Evolutionary conservation across 1,140 invertebrate species (phyloP).

Genomic region (Scaptomyza montana): DNA sequence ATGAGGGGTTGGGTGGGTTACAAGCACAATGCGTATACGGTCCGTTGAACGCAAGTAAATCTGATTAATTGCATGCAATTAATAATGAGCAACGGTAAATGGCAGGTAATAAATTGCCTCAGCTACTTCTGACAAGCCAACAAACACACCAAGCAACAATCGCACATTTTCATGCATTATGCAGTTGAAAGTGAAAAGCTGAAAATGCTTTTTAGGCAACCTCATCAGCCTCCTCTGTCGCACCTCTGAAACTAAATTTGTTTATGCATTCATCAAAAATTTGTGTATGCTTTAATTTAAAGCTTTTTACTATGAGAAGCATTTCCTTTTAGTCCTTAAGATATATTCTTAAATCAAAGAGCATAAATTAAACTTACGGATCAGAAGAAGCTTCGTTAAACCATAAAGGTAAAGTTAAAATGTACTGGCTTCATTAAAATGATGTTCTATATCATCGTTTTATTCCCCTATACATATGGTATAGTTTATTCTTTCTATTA

Average conservation of each 20-base stretch:
- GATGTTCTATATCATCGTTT: too few species aligned
- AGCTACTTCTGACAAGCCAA: constrained; percentile 15
- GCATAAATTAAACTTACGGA: too few species aligned
- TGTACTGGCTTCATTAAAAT: too few species aligned
- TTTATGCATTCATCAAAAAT: constrained; percentile 13
- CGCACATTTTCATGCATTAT: neutral
- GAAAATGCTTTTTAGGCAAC: constrained; percentile 53
- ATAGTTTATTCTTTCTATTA: too few species aligned
- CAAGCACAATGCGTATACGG: constrained; percentile 60
- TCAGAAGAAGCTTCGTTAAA: too few species aligned
- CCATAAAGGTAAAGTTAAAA: too few species aligned
- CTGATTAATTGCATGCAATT: constrained; percentile 77
- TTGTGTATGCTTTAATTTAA: too few species aligned
- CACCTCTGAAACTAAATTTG: constrained; percentile 7
- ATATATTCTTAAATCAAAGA: too few species aligned
- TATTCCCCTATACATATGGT: too few species aligned
- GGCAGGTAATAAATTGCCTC: constrained; percentile 77
- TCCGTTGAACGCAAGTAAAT: constrained; percentile 72
- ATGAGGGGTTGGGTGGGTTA: neutral
- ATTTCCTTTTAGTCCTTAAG: too few species aligned
- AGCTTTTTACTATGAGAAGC: too few species aligned
- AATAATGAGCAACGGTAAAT: constrained; percentile 78
- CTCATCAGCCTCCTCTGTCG: constrained; percentile 26
- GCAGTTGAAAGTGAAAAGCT: constrained; percentile 55
- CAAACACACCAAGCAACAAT: constrained; percentile 1